Conservation (phyloP, 2,113 vertebrate species). For the Balaenoptera acutorostrata region DNA sequence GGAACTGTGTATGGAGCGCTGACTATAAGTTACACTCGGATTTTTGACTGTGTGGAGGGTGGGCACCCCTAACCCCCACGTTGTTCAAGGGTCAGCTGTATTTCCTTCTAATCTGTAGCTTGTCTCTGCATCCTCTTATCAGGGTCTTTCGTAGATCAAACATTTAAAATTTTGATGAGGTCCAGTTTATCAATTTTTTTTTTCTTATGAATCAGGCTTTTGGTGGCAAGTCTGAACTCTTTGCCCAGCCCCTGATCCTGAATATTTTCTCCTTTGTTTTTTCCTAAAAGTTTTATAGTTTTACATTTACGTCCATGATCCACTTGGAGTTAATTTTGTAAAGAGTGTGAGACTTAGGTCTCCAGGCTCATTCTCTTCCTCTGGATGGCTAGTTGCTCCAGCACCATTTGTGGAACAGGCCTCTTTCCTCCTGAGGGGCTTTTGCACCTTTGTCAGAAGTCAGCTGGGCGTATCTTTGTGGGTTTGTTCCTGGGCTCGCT, state of each 20-base stretch:
- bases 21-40: background rate
- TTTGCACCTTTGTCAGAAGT: background rate
- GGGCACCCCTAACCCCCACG: background rate
- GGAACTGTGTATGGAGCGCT: background rate
- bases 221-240: background rate
- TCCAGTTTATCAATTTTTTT: background rate
- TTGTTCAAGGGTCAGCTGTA: background rate
- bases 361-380: background rate
- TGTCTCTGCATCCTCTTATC: background rate
- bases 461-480: accelerated
- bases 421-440: background rate
- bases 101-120: background rate
- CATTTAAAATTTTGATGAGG: background rate
- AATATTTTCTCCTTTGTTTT: background rate
- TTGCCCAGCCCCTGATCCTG: background rate
- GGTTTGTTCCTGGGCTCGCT: background rate
- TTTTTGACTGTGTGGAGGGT: background rate
- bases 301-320: background rate
- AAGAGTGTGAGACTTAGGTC: background rate
- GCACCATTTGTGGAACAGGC: background rate
- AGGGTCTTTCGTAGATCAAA: background rate
- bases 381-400: background rate
- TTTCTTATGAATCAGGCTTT: background rate
- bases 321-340: background rate
- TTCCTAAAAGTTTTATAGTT: background rate